phyloP scores from a whole-genome alignment of 2,888 invertebrate genomes.

The Papilio demoleus region DNA sequence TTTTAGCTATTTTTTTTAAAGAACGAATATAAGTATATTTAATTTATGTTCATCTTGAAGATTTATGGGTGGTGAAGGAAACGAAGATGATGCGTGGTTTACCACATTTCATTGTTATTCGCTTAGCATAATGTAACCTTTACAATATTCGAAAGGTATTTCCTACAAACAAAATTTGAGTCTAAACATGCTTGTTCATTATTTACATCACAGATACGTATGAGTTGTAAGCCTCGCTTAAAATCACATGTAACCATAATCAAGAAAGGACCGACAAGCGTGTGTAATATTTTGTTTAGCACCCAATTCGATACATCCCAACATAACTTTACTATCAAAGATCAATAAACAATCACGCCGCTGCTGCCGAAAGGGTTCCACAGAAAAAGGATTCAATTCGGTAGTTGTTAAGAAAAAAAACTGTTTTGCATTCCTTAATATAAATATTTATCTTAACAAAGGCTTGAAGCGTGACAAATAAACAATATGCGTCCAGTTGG shows the following conservation, averaged over 20 bases:
- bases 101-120: background rate
- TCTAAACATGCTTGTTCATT: background rate
- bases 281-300: slow-evolving; percentile 49
- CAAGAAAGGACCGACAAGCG: slow-evolving; percentile 29
- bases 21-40: too few species aligned
- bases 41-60: background rate
- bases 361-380: slow-evolving; percentile 75
- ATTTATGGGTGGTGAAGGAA: background rate
- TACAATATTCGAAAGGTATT: background rate
- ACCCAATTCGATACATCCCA: slow-evolving; percentile 56
- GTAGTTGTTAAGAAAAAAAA: slow-evolving; percentile 75
- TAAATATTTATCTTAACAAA: slow-evolving; percentile 79
- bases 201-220: background rate
- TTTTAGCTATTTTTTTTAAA: background rate
- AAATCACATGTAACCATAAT: background rate
- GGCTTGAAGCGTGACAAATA: slow-evolving; percentile 69
- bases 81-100: background rate
- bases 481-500: slow-evolving; percentile 76
- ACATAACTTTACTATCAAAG: slow-evolving; percentile 58
- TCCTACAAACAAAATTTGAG: background rate
- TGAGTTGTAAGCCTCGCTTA: background rate
- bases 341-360: slow-evolving; percentile 62
- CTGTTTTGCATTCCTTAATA: slow-evolving; percentile 77
- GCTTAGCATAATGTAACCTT: too few species aligned
- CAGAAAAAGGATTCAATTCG: slow-evolving; percentile 74